Base-by-base conservation (phyloP, 2,888 invertebrate species). In the Dryobota labecula region DNA sequence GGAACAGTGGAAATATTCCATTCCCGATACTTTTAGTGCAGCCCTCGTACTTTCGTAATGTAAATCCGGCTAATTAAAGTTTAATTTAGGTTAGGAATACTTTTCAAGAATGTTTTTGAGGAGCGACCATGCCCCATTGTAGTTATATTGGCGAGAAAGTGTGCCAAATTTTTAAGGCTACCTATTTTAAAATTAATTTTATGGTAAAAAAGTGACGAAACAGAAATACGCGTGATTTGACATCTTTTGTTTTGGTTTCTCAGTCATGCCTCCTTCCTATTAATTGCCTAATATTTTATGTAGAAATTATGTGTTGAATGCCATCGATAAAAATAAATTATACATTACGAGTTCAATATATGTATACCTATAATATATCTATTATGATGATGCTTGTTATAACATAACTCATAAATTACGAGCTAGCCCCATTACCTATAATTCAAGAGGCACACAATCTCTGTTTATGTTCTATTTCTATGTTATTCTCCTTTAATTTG, bases 401-500 rank as follows among this genome's bases (percentile, higher is more conserved):
- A 53, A 41, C 43, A 62, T 65, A 78, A 74, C 36, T 58, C 57
- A 74, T 69, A 69, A 68, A 61, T 63, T 57, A 45, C 27, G 15
- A 47, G 47, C 43, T 33, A 56, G 49, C 53, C 45, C 38, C 49
- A 51, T 76, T 66, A 51, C 56, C 57, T 54, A 80, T 65, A 57
- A 68, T 56, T 78, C 67, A 78, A 66, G 67, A 51, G 53, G 57
- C 49, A n/a, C 64, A 41, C 53, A 49, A 65, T 76, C 43, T 72
- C 65, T 73, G 70, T 78, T 70, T 74, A 70, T 60, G 67, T 71
- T 66, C 74, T 54, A 60, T 49, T 76, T 76, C 45, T 62, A 51
- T 53, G 18, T 66, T 69, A 68, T 70, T 68, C 68, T 70, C 30
- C 60, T 68, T 64, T 82, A 67, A 82, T 82, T 82, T 66, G 65